Evolutionary conservation across 1,140 invertebrate genomes (phyloP).

Genomic region (Drosophila navojoa): DNA sequence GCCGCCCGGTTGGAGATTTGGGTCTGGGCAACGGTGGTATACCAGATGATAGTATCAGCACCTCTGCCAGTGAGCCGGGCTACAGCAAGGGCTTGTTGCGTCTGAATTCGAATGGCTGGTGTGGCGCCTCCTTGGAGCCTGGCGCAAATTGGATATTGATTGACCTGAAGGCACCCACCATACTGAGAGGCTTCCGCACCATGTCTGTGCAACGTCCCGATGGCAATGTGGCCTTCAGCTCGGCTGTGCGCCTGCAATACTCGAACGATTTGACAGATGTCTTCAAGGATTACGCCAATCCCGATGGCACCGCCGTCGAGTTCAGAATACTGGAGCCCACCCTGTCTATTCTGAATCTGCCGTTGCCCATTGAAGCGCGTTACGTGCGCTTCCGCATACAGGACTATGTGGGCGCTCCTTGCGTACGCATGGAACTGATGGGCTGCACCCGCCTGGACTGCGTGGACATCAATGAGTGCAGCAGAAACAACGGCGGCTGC

Average conservation of each 20-base stretch:
- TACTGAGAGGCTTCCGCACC: conserved; percentile 94
- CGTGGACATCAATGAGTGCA: conserved; percentile 96
- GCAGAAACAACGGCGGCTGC: conserved; percentile 94
- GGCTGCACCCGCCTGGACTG: conserved; percentile 96
- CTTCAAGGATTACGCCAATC: conserved; percentile 95
- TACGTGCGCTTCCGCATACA: conserved; percentile 95
- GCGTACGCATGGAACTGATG: conserved; percentile 96
- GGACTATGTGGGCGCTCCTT: conserved; percentile 93
- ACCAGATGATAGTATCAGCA: conserved; percentile 94
- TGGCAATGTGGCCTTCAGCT: conserved; percentile 93
- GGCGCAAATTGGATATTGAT: conserved; percentile 95
- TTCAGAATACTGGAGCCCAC: conserved; percentile 94
- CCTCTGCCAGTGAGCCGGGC: conserved; percentile 92
- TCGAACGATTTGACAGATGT: conserved; percentile 94
- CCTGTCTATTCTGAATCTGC: conserved; percentile 94
- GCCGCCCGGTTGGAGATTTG: conserved; percentile 93
- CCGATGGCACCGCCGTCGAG: conserved; percentile 95
- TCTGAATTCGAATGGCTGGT: conserved; percentile 93
- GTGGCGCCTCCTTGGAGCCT: conserved; percentile 92
- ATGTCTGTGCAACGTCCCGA: conserved; percentile 92
- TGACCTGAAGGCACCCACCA: conserved; percentile 95
- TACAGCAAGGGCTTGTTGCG: conserved; percentile 93
- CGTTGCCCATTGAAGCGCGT: conserved; percentile 95
- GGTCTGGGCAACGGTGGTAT: conserved; percentile 95
- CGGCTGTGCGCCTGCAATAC: conserved; percentile 93